These are phyloP conservation scores for Esperia sulphurella DNA, from an alignment of 2,888 invertebrate genomes.

Conservation along the genomic window DNA sequence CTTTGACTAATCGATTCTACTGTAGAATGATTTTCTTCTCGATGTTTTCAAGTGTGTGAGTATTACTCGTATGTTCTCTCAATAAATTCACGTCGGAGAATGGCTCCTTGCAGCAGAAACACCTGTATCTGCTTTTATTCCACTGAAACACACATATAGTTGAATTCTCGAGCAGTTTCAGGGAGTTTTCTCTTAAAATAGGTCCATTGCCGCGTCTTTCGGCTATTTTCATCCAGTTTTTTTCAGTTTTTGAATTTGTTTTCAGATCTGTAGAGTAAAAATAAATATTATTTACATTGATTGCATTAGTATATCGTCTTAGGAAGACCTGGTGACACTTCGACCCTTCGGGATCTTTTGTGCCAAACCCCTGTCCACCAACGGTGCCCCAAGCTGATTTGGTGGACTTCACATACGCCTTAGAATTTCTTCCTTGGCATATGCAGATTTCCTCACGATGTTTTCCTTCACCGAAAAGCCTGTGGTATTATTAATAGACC, in stretches of 20 bases:
- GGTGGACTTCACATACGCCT: no score
- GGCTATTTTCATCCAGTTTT: constrained; percentile 34
- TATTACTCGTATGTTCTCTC: constrained; percentile 36
- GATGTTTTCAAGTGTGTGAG: constrained; percentile 44
- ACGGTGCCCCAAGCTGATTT: no score
- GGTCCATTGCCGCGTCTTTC: constrained; percentile 49
- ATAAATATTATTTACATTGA: no score
- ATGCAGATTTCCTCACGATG: no score
- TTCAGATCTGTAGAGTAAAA: not conserved
- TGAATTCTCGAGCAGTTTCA: constrained; percentile 74
- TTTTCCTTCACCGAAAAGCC: no score
- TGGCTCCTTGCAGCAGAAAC: constrained; percentile 61
- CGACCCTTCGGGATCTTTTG: no score
- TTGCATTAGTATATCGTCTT: no score
- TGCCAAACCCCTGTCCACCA: no score
- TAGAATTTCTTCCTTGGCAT: no score
- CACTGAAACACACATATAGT: constrained; percentile 62
- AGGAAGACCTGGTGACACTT: no score
- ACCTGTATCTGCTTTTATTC: constrained; percentile 59
- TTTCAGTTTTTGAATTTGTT: not conserved
- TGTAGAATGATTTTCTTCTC: constrained; percentile 56
- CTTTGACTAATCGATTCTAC: constrained; percentile 58
- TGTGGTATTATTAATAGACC: no score
- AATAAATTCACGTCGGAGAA: constrained; percentile 47
- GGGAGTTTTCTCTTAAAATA: constrained; percentile 48